These are phyloP conservation scores for Desoria tigrina DNA, from an alignment of 2,888 invertebrate genomes.

Conservation along the genomic window DNA sequence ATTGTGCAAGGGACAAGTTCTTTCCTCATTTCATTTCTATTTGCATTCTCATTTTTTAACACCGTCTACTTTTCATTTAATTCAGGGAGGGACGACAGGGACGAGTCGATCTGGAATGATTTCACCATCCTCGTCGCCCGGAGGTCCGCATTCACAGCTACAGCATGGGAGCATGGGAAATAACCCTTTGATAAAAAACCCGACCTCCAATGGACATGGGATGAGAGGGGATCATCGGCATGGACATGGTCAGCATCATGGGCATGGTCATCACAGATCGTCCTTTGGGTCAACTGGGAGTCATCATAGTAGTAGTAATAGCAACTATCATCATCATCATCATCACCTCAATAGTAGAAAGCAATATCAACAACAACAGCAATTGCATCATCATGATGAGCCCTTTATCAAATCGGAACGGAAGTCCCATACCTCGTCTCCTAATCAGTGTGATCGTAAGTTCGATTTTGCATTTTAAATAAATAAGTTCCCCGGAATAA, in stretches of 20 bases:
- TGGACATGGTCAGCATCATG: slow-evolving; percentile 20
- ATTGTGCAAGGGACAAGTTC: no score
- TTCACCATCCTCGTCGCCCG: slow-evolving; percentile 37
- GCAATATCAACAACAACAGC: slow-evolving; percentile 1
- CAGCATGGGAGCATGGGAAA: slow-evolving; percentile 13
- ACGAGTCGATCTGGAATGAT: slow-evolving; percentile 46
- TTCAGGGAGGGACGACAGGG: slow-evolving; percentile 43
- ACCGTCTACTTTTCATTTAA: slow-evolving; percentile 18
- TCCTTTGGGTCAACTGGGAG: not conserved
- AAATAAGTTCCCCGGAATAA: no score
- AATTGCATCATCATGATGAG: not conserved
- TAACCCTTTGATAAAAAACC: slow-evolving; percentile 34
- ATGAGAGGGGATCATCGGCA: not conserved
- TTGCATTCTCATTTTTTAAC: slow-evolving; percentile 21
- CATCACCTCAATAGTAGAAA: slow-evolving; percentile 23
- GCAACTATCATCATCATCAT: slow-evolving; percentile 34
- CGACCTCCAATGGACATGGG: not conserved
- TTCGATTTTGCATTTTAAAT: not conserved
- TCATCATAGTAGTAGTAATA: slow-evolving; percentile 29
- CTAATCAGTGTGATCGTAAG: slow-evolving; percentile 39
- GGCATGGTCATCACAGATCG: not conserved
- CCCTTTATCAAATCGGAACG: slow-evolving; percentile 40
- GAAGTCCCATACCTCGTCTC: slow-evolving; percentile 40
- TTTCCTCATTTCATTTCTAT: no score
- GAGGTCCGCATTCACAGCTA: slow-evolving; percentile 18